Base-by-base conservation (phyloP, 2,113 vertebrate species). In the Pluvianellus socialis region DNA sequence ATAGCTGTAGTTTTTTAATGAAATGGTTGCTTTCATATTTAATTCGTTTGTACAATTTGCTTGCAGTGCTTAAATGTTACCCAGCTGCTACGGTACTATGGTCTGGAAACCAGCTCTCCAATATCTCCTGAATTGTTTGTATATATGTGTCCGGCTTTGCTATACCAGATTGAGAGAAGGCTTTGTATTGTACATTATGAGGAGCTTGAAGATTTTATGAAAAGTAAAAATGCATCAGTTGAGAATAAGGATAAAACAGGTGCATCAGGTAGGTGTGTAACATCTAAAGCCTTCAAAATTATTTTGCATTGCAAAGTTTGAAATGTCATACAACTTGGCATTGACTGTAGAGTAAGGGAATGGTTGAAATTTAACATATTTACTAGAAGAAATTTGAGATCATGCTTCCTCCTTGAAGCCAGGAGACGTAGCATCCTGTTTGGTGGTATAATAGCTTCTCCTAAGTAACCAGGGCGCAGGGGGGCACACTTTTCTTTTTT, bases 161-260 rank as follows among this genome's bases (percentile, higher is more conserved):
- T 99, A 4, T 99, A 99, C 97, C 99, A 99, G 94, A 99, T 99
- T 47, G 99, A 99, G 94, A 99, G 98, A 59, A 98, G 99, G 17
- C 97, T 99, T 90, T 99, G 99, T 96, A 99, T 99, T 97, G 98
- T 97, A 33, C 99, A 99, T 97, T 98, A 98, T 90, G 98, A 99
- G 90, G 98, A 98, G 73, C 97, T 99, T 67, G 98, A 98, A 97
- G 98, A 98, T 88, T 70, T 98, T 65, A 92, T 85, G 70, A 96
- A 98, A 90, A 98, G 95, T 91, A 98, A 98, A 97, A 96, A 93
- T 62, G 76, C 92, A 26, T 93, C 97, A 52, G 1, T 86, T 83
- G 97, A 97, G 47, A 98, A 97, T 75, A 94, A 98, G 76, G 92
- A 98, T 81, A 98, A 98, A 95, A 95, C 98, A 28, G 96, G 96